Evolutionary conservation across 2,888 invertebrate species (phyloP), one percentile per base, ranked within the genome.

Genomic region (Tetragonisca angustula): DNA sequence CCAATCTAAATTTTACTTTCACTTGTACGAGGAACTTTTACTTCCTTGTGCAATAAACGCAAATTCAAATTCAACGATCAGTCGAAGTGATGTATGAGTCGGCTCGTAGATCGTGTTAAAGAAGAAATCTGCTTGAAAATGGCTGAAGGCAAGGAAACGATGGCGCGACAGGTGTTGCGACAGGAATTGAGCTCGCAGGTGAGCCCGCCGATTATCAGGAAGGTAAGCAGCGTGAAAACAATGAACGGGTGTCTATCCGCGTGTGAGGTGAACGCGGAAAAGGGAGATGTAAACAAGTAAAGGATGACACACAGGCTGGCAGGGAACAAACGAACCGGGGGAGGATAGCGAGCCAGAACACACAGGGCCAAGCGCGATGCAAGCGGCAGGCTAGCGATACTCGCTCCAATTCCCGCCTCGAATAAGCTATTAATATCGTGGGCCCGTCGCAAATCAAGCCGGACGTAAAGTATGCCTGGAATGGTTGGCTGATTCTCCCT

Each of bases 381-480:
- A 70, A 76, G 70, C 67, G 52, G 56, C 73, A 76, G 77, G 73
- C 74, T 68, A 24, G 76, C 85, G 85, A 86, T 85, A 84, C 88
- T 85, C 89, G 91, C 91, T 91, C 91, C 90, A 91, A 91, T 91
- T 91, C 91, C 88, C 86, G 88, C 81, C 87, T 87, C 88, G 91
- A 91, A 91, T 91, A 91, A 91, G 88, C 90, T 91, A 90, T 91
- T 91, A 90, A 91, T 91, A 91, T 89, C 87, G 81, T 75, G 87
- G 86, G 69, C 85, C 85, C 88, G 87, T 91, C 89, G 89, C 91
- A 91, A 91, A 91, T 91, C 91, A 91, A 91, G 87, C 90, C 86
- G 89, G 90, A 90, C 91, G 90, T 90, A 91, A 91, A 91, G 90
- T 90, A 91, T 91, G 91, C 87, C 87, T 87, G 91, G 90, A 91